These are phyloP conservation scores for Drosophila fungiperda DNA, from an alignment of 2,888 invertebrate genomes.

Conservation along the genomic window DNA sequence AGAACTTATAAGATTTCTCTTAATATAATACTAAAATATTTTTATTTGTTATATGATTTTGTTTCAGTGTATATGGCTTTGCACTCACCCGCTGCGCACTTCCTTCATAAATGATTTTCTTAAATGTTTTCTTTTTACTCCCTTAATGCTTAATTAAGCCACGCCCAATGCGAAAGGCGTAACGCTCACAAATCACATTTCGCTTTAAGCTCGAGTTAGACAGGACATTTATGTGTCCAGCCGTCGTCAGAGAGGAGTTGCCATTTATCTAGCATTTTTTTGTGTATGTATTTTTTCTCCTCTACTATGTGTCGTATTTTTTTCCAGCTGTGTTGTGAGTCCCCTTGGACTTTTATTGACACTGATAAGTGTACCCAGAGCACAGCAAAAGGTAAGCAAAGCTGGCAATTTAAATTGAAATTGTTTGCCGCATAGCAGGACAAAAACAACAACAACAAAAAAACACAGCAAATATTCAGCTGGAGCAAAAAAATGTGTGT, in stretches of 20 bases:
- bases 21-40: not conserved
- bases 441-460: conserved; percentile 20
- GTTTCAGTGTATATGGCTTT: not conserved
- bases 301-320: conserved; percentile 18
- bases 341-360: conserved; percentile 75
- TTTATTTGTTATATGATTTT: not conserved
- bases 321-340: conserved; percentile 24
- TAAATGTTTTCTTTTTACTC: conserved; percentile 20
- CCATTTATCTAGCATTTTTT: conserved; percentile 17
- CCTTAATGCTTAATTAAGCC: conserved; percentile 41
- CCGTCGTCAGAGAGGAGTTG: conserved; percentile 28
- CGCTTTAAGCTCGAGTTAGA: conserved; percentile 43
- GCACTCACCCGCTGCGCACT: not conserved
- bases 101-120: conserved; percentile 27
- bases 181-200: conserved; percentile 24
- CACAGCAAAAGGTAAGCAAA: conserved; percentile 74
- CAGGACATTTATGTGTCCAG: conserved; percentile 43
- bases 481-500: conserved; percentile 27
- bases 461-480: conserved; percentile 18
- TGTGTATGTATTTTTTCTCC: conserved; percentile 4
- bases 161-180: conserved; percentile 24
- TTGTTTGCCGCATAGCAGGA: conserved; percentile 73
- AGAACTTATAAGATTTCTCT: not conserved
- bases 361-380: conserved; percentile 78
- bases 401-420: conserved; percentile 80